These are phyloP conservation scores for Yponomeuta cagnagella DNA, from an alignment of 2,888 invertebrate genomes.

Conservation along the genomic window DNA sequence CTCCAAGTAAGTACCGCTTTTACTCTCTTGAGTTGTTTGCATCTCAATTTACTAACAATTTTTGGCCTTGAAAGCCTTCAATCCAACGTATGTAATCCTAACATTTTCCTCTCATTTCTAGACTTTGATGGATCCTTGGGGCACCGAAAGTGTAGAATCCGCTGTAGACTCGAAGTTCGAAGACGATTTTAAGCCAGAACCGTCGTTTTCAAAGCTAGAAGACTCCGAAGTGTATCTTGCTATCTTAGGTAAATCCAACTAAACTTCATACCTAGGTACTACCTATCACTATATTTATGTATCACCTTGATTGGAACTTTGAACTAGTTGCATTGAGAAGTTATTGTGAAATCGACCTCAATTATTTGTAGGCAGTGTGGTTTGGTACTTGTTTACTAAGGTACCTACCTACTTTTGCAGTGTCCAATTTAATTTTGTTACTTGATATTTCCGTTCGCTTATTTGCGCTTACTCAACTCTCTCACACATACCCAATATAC, in stretches of 20 bases:
- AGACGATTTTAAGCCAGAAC: slow-evolving; percentile 72
- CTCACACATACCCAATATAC: no score
- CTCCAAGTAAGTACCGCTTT: slow-evolving; percentile 22
- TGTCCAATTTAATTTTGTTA: neutral
- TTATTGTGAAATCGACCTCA: slow-evolving; percentile 19
- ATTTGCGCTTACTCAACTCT: neutral
- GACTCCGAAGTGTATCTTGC: slow-evolving; percentile 81
- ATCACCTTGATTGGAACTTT: neutral
- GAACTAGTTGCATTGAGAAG: slow-evolving; percentile 15
- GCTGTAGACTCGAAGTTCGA: slow-evolving; percentile 63
- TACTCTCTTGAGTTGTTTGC: neutral
- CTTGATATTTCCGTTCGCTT: neutral
- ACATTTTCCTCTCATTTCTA: neutral
- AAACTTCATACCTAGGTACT: slow-evolving; percentile 1
- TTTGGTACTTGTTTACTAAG: neutral
- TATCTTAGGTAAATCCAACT: slow-evolving; percentile 73
- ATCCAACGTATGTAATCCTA: neutral
- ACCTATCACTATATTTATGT: neutral
- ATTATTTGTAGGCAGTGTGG: neutral
- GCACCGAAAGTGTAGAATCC: slow-evolving; percentile 43
- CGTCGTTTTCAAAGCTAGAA: slow-evolving; percentile 59
- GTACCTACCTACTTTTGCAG: neutral
- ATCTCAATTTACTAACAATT: neutral
- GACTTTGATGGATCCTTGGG: slow-evolving; percentile 73
- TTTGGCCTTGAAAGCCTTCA: neutral